phyloP scores from a whole-genome alignment of 2,113 vertebrate species.

The Himantopus leucocephalus region DNA sequence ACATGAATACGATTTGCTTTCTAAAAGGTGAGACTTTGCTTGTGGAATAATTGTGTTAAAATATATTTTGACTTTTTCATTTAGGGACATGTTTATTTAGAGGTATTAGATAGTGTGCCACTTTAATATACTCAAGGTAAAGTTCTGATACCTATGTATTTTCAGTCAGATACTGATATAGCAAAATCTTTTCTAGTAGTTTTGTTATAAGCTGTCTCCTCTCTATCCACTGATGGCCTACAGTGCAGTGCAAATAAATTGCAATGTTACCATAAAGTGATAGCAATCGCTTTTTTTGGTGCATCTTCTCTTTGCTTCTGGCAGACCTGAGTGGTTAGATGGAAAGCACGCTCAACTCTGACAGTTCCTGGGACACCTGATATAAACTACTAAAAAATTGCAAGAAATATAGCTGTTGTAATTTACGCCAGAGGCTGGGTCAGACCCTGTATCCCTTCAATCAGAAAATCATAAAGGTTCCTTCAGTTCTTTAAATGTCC shows the following conservation, averaged over 20 bases:
- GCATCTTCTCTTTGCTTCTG: background rate
- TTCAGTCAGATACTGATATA: background rate
- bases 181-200: background rate
- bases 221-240: background rate
- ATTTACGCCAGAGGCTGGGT: background rate
- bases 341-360: background rate
- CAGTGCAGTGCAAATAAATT: background rate
- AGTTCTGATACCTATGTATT: background rate
- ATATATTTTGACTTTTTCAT: background rate
- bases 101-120: background rate
- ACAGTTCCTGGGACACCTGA: background rate
- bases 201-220: background rate
- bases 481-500: background rate
- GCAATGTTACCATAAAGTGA: background rate
- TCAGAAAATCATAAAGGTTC: background rate
- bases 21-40: slow-evolving; percentile 77
- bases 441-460: background rate
- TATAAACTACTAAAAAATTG: background rate
- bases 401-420: background rate
- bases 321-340: background rate
- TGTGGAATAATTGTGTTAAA: background rate
- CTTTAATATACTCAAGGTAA: background rate
- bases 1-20: slow-evolving; percentile 86
- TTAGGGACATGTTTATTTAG: background rate
- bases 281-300: background rate